phyloP scores from a whole-genome alignment of 2,888 invertebrate species.

The Peribatodes rhomboidaria region DNA sequence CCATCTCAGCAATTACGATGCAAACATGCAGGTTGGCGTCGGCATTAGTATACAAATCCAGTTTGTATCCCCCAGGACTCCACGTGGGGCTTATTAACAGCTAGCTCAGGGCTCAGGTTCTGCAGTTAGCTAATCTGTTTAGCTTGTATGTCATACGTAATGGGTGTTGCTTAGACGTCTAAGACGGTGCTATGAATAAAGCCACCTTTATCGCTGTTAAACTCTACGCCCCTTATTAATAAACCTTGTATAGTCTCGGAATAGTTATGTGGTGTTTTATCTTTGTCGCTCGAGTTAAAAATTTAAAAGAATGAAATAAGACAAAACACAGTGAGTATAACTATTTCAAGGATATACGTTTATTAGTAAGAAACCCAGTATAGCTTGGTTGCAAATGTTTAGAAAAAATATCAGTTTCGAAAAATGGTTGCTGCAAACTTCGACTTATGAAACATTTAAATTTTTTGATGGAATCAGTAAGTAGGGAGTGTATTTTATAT shows the following conservation, averaged over 20 bases:
- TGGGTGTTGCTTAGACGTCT: constrained; percentile 20
- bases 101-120: constrained; percentile 23
- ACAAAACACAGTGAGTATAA: no score
- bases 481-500: no score
- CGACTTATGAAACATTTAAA: no score
- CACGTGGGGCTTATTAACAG: constrained; percentile 41
- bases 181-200: constrained; percentile 13
- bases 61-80: constrained; percentile 31
- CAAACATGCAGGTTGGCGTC: constrained; percentile 21
- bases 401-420: not conserved
- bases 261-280: no score
- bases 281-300: no score
- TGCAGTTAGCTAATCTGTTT: constrained; percentile 26
- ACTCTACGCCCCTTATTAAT: not conserved
- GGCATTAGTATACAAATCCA: constrained; percentile 33
- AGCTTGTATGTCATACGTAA: constrained; percentile 26
- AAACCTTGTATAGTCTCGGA: no score
- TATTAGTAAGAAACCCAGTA: no score
- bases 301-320: no score
- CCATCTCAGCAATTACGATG: constrained; percentile 28
- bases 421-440: not conserved
- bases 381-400: no score
- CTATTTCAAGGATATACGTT: no score
- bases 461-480: no score
- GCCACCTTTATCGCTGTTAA: constrained; percentile 11